Conservation (phyloP, 1,140 invertebrate genomes). For the Leptonema lineaticorne region DNA sequence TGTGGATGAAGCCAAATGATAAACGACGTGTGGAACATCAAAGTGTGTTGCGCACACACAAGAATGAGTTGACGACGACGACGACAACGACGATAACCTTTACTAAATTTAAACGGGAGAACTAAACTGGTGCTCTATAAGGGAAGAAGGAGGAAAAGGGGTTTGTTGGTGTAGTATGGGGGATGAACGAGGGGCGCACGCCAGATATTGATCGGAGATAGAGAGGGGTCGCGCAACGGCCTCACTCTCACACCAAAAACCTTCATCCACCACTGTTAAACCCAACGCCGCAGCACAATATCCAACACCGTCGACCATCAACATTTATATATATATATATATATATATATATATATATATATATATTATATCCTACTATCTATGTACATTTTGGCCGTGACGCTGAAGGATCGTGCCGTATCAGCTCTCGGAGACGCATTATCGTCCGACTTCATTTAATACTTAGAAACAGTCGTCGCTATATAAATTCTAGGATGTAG, state of each 20-base stretch:
- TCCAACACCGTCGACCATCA: no score
- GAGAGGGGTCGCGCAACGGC: not conserved
- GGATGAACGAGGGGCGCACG: not conserved
- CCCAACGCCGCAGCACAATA: no score
- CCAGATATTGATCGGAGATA: conserved; percentile 37
- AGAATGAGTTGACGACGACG: not conserved
- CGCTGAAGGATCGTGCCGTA: not conserved
- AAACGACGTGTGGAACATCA: conserved; percentile 3
- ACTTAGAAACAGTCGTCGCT: not conserved
- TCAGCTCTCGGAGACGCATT: not conserved
- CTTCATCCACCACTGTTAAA: not conserved
- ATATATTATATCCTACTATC: no score
- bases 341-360: no score
- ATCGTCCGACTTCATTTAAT: not conserved
- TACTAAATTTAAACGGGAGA: conserved; percentile 26
- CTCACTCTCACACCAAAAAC: not conserved
- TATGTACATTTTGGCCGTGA: no score
- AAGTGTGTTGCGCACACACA: no score
- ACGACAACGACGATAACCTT: conserved; percentile 15
- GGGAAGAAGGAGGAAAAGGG: no score
- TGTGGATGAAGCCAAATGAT: not conserved
- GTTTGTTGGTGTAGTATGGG: no score
- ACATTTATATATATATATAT: no score
- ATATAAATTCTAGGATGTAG: no score
- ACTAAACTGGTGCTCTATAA: conserved; percentile 17